Base-by-base conservation (phyloP, 2,888 invertebrate genomes). In the Cheilosia soror region DNA sequence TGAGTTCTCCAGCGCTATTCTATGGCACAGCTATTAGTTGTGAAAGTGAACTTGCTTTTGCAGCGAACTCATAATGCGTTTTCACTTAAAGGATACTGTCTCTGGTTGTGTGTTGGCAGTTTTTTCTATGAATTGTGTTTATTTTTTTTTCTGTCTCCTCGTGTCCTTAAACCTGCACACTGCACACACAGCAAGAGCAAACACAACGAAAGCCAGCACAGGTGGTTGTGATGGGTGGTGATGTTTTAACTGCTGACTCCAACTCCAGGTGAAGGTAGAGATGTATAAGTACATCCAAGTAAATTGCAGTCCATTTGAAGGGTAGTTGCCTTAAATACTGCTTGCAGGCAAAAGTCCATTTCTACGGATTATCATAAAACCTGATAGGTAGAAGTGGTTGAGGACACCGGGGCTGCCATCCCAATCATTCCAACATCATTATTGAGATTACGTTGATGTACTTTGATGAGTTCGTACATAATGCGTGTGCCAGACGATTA, bases 401-500 rank as follows among this genome's bases (percentile, higher is more conserved):
- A 33, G 31, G 27, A 5, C 51, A 53, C 47, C 33, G 44, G 44
- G 31, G 37, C 13, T n/a, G 40, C 20, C 62, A 47, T 42, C 72
- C 25, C 51, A 73, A 49, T 44, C 62, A 55, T 71, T 71, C 60
- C 66, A 57, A 72, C 71, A 77, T 72, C 81, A 58, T 85, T 81
- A 85, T 85, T 85, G 68, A 72, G 85, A 85, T 85, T 85, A 85
- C 44, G 85, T 81, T 81, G 85, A 85, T 85, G 85, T 85, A 81
- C 76, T 77, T 77, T 85, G 85, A 85, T 85, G 85, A 81, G 85
- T 85, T 85, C 62, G 62, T 85, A 55, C 76, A 76, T 85, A 85
- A 85, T 85, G 85, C 72, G 85, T 81, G 57, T 69, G 85, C 81
- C 85, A 85, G 85, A 85, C 81, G 85, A 85, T 85, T 85, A 85